Evolutionary conservation across 2,113 vertebrate genomes (phyloP).

Genomic region (Thryonomys swinderianus): DNA sequence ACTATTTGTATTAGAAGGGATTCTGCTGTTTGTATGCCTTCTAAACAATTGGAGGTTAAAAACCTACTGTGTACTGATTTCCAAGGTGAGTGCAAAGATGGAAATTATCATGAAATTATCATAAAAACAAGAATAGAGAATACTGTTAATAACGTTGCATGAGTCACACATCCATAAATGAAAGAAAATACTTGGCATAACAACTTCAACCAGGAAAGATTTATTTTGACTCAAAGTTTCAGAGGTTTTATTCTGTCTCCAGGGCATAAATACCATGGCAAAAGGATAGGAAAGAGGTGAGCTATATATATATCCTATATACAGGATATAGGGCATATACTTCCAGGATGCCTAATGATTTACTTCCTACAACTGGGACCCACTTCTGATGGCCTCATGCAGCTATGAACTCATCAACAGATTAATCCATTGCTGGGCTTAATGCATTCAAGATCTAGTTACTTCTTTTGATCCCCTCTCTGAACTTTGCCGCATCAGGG

Average conservation of each 20-base stretch:
- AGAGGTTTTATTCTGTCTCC: background rate
- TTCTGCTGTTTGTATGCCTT: constrained; percentile 47
- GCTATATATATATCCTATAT: too few relatives aligned
- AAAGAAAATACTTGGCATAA: background rate
- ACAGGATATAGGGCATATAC: too few relatives aligned
- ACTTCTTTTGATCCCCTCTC: background rate
- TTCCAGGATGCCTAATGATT: background rate
- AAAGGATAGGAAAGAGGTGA: background rate
- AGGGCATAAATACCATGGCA: background rate
- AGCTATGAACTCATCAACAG: background rate
- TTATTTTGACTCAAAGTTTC: background rate
- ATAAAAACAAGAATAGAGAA: background rate
- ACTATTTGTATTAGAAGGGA: constrained; percentile 38
- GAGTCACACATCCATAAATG: background rate
- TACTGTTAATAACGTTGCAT: background rate
- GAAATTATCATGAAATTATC: background rate
- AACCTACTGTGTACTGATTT: background rate
- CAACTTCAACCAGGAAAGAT: background rate
- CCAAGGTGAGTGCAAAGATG: background rate
- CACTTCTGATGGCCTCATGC: background rate
- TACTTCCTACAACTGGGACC: background rate
- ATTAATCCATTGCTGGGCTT: background rate
- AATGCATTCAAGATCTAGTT: background rate
- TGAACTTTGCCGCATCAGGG: background rate
- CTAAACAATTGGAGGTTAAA: background rate